Evolutionary conservation across 1,140 invertebrate species (phyloP).

Genomic region (Drosophila ananassae): DNA sequence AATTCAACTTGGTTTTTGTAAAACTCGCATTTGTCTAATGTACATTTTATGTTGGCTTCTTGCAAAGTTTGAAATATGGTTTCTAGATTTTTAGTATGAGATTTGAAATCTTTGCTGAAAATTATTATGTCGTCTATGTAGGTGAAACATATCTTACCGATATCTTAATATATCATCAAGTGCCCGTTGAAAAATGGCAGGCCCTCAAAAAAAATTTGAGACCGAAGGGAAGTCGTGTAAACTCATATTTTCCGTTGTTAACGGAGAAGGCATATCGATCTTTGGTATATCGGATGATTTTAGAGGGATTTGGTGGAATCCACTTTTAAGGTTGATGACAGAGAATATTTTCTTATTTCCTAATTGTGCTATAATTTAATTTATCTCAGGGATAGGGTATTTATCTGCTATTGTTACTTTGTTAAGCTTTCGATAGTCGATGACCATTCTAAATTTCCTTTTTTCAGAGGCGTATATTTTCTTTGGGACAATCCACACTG

Average conservation of each 20-base stretch:
- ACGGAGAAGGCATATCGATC: background rate
- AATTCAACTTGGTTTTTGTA: background rate
- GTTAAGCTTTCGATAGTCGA: background rate
- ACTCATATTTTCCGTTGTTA: background rate
- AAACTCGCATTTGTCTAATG: background rate
- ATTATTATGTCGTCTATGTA: constrained; percentile 1
- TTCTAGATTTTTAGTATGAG: background rate
- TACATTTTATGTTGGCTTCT: background rate
- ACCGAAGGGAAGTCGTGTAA: background rate
- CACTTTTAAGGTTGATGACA: constrained; percentile 6
- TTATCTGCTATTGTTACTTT: constrained; percentile 10
- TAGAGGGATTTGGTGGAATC: background rate
- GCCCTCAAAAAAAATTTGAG: background rate
- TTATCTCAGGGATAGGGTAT: constrained; percentile 3
- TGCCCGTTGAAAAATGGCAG: background rate
- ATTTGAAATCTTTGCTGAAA: background rate
- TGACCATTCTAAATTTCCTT: background rate
- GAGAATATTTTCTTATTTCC: constrained; percentile 17
- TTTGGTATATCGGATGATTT: background rate
- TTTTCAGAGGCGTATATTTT: background rate
- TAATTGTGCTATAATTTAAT: constrained; percentile 2
- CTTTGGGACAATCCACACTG: background rate
- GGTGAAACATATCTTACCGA: background rate
- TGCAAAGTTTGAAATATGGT: background rate
- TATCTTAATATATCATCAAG: background rate